Evolutionary conservation across 2,113 vertebrate genomes (phyloP).

Genomic region (Rutilus rutilus): DNA sequence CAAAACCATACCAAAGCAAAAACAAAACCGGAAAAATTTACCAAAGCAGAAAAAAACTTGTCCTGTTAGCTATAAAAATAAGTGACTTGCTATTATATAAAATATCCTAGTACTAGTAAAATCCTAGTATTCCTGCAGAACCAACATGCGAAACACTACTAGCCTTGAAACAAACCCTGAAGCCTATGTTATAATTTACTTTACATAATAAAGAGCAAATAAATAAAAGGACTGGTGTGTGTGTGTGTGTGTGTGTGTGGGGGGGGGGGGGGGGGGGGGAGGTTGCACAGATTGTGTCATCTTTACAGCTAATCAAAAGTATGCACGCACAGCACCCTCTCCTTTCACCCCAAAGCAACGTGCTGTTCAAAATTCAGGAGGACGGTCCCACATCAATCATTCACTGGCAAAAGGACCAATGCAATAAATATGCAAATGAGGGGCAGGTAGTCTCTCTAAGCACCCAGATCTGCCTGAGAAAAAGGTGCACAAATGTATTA

Average conservation of each 20-base stretch:
- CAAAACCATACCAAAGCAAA: background rate
- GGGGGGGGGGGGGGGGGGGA: conserved; percentile 60
- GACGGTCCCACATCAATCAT: conserved; percentile 99
- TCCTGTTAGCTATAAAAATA: too few species aligned
- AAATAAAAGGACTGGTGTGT: background rate
- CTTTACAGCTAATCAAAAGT: conserved; percentile 99
- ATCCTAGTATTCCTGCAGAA: background rate
- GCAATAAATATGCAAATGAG: conserved; percentile 99
- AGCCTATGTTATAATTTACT: conserved; percentile 33
- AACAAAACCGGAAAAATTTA: background rate
- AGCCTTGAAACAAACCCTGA: conserved; percentile 6
- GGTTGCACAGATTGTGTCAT: conserved; percentile 89
- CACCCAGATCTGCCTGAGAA: conserved; percentile 91
- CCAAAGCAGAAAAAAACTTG: too few species aligned
- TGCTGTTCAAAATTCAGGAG: conserved; percentile 99
- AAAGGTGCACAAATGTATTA: conserved; percentile 87
- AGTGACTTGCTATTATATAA: too few species aligned
- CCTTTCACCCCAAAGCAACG: conserved; percentile 90
- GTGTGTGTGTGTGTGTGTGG: too few species aligned
- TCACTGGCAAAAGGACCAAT: conserved; percentile 94
- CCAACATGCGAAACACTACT: background rate
- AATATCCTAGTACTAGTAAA: too few species aligned
- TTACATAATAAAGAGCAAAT: conserved; percentile 9
- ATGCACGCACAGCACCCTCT: conserved; percentile 82
- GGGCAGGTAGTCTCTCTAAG: conserved; percentile 94